These are phyloP conservation scores for Nematostella vectensis DNA, from an alignment of 92 coral and sea anemone genomes.

Conservation along the genomic window DNA sequence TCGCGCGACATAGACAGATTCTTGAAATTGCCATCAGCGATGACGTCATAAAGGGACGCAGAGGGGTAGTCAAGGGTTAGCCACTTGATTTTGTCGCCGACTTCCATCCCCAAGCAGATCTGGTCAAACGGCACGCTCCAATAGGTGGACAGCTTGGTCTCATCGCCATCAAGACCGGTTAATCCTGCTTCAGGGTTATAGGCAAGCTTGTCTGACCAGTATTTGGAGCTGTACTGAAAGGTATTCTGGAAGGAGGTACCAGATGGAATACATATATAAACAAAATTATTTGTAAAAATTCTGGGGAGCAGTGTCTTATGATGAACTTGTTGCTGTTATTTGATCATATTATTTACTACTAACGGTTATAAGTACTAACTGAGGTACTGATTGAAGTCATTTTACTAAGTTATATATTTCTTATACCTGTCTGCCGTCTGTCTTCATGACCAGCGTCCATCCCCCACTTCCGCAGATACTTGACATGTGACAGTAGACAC, in stretches of 20 bases:
- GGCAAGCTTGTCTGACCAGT: slow-evolving; percentile 13
- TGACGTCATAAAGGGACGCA: slow-evolving; percentile 6
- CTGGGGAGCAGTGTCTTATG: too few species aligned
- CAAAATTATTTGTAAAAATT: too few species aligned
- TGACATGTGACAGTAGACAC: too few species aligned
- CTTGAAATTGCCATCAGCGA: slow-evolving; percentile 3
- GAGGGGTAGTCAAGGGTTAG: not conserved
- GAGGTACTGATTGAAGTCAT: too few species aligned
- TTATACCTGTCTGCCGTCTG: too few species aligned
- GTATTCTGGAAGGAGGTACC: slow-evolving; percentile 6
- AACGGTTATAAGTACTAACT: too few species aligned
- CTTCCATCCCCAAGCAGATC: slow-evolving; percentile 19
- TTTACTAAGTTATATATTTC: too few species aligned
- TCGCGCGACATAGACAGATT: not conserved
- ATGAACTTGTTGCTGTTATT: too few species aligned
- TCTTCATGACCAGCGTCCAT: too few species aligned
- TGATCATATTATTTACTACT: too few species aligned
- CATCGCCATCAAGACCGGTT: slow-evolving; percentile 8
- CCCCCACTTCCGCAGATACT: too few species aligned
- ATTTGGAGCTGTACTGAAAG: slow-evolving; percentile 1
- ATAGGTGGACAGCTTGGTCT: slow-evolving; percentile 23
- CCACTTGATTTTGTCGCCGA: not conserved
- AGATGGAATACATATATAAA: too few species aligned
- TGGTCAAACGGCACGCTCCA: slow-evolving; percentile 23
- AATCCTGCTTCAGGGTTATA: slow-evolving; percentile 7